Evolutionary conservation across 2,797 vertebrate species (phyloP).

Genomic region (Parambassis ranga): DNA sequence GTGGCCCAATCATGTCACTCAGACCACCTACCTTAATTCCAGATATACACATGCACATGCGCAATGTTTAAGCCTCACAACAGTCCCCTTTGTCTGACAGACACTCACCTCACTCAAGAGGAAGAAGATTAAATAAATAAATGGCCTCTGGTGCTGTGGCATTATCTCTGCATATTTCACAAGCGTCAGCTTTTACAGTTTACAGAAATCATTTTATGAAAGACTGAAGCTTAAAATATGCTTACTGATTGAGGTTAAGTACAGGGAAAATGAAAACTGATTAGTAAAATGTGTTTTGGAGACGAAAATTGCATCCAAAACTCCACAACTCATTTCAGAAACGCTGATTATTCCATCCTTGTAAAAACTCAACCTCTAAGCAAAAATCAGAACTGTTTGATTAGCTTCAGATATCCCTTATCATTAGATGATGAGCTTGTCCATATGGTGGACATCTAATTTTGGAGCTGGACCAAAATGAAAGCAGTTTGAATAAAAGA

Average conservation of each 20-base stretch:
- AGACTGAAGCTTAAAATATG: slow-evolving; percentile 9
- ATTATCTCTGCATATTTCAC: slow-evolving; percentile 49
- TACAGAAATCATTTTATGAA: slow-evolving; percentile 29
- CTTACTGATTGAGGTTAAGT: not conserved
- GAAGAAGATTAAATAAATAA: slow-evolving; percentile 68
- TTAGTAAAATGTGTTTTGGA: not conserved
- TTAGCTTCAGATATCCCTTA: not conserved
- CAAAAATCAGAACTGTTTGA: slow-evolving; percentile 1
- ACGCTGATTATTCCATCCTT: not conserved
- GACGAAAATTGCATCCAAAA: not conserved
- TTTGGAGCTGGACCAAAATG: not conserved
- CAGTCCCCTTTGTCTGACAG: slow-evolving; percentile 82
- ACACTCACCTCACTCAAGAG: slow-evolving; percentile 77
- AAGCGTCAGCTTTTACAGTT: slow-evolving; percentile 46
- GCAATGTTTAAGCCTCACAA: slow-evolving; percentile 37
- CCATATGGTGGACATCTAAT: not conserved
- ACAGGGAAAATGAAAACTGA: not conserved
- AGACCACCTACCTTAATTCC: slow-evolving; percentile 54
- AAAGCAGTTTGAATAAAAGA: not conserved
- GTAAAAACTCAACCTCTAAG: not conserved
- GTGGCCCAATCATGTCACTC: not conserved
- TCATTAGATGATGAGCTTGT: not conserved
- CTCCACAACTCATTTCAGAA: not conserved
- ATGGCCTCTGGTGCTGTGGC: slow-evolving; percentile 63
- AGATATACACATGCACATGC: slow-evolving; percentile 57